These are phyloP conservation scores for Taeniopygia guttata DNA, from an alignment of 2,797 vertebrate species.

Conservation along the genomic window DNA sequence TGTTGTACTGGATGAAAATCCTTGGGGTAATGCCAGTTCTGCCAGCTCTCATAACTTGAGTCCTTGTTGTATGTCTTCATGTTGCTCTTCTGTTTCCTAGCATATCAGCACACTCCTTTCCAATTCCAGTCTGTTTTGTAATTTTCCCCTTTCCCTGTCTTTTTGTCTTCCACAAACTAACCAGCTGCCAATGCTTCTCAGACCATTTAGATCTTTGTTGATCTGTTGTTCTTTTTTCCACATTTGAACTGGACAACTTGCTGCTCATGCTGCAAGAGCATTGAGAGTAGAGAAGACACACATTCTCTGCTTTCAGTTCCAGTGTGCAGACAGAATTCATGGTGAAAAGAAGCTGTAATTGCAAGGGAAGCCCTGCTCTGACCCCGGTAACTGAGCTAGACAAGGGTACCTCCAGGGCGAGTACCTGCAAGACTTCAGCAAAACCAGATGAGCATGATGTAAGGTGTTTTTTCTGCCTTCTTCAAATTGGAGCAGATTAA, in stretches of 20 bases:
- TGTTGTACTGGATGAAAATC: neutral
- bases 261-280: neutral
- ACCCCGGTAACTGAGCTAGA: neutral
- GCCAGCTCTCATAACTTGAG: neutral
- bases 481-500: neutral
- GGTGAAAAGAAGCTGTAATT: neutral
- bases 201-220: neutral
- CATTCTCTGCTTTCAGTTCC: neutral
- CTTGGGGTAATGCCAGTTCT: neutral
- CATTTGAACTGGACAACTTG: neutral
- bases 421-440: neutral
- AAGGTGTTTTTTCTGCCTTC: neutral
- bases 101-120: neutral
- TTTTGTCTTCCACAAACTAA: neutral
- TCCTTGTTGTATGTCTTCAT: neutral
- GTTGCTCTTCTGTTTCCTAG: neutral
- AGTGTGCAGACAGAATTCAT: neutral
- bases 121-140: neutral
- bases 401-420: neutral
- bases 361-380: neutral
- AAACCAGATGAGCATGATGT: neutral
- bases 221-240: neutral
- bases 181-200: neutral
- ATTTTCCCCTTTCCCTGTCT: neutral
- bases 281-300: neutral